Evolutionary conservation across 2,888 invertebrate genomes (phyloP).

Genomic region (Graphium colonna): DNA sequence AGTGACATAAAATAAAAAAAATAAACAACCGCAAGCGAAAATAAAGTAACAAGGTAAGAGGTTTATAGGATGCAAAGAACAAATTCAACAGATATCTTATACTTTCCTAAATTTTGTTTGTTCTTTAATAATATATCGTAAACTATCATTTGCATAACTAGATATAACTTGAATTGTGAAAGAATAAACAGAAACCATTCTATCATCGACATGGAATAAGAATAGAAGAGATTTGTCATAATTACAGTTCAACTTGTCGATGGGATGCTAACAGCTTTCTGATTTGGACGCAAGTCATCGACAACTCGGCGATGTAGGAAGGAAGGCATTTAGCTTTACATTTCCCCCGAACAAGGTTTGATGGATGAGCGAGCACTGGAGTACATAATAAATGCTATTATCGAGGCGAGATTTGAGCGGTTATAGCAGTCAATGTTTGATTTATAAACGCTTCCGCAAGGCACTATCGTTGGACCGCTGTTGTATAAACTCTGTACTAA

Average conservation of each 20-base stretch:
- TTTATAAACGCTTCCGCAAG: conserved; percentile 10
- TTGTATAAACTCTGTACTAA: background rate
- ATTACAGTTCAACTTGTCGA: conserved; percentile 34
- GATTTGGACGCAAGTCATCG: conserved; percentile 29
- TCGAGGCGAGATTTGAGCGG: conserved; percentile 6
- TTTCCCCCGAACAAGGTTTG: conserved; percentile 39
- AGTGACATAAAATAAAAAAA: no score
- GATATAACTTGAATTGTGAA: no score
- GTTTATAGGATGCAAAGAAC: no score
- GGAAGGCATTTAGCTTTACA: conserved; percentile 45
- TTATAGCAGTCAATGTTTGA: background rate
- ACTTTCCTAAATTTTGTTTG: no score
- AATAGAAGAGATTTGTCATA: conserved; percentile 7
- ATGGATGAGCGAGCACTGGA: conserved; percentile 35
- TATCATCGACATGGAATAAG: background rate
- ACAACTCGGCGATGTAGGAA: conserved; percentile 31
- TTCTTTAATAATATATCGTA: no score
- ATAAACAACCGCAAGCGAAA: no score
- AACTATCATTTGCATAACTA: no score
- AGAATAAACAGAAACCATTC: no score
- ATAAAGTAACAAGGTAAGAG: no score
- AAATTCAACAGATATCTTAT: no score
- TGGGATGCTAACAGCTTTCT: conserved; percentile 38
- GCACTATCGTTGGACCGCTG: background rate
- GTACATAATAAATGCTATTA: conserved; percentile 15